phyloP scores from a whole-genome alignment of 2,797 vertebrate genomes.

The Schizopygopsis pylzovi region DNA sequence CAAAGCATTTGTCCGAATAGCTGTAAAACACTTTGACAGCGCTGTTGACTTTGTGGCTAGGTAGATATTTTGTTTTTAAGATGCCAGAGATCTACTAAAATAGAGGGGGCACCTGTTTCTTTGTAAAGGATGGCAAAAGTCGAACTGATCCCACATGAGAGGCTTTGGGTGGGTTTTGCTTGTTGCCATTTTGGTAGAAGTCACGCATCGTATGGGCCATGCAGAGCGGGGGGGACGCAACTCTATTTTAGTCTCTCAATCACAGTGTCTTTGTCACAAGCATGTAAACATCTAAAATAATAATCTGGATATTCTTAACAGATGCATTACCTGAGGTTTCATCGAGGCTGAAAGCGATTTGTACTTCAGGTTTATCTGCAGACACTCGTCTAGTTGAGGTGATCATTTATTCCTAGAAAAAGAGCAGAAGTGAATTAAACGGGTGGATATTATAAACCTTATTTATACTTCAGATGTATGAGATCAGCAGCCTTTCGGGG shows the following conservation, averaged over 20 bases:
- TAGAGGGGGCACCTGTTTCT: slow-evolving; percentile 80
- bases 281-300: slow-evolving; percentile 25
- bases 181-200: slow-evolving; percentile 73
- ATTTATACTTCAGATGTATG: slow-evolving; percentile 42
- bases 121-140: slow-evolving; percentile 72
- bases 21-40: slow-evolving; percentile 85
- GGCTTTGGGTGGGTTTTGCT: slow-evolving; percentile 57
- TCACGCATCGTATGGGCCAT: slow-evolving; percentile 65
- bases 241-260: slow-evolving; percentile 49
- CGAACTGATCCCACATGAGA: slow-evolving; percentile 68
- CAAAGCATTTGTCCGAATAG: slow-evolving; percentile 81
- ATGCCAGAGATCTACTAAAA: slow-evolving; percentile 77
- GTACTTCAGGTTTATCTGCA: slow-evolving; percentile 91
- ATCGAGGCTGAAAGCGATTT: slow-evolving; percentile 96
- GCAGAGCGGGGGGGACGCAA: slow-evolving; percentile 54
- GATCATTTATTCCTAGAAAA: slow-evolving; percentile 95
- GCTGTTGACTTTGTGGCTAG: slow-evolving; percentile 62
- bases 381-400: slow-evolving; percentile 93
- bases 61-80: slow-evolving; percentile 78
- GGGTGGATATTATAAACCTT: slow-evolving; percentile 22
- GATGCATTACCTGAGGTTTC: slow-evolving; percentile 84
- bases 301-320: not conserved
- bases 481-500: slow-evolving; percentile 47
- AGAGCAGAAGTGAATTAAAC: slow-evolving; percentile 51
- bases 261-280: slow-evolving; percentile 41